These are phyloP conservation scores for Lasioglossum malachurum DNA, from an alignment of 2,888 invertebrate genomes.

Conservation along the genomic window DNA sequence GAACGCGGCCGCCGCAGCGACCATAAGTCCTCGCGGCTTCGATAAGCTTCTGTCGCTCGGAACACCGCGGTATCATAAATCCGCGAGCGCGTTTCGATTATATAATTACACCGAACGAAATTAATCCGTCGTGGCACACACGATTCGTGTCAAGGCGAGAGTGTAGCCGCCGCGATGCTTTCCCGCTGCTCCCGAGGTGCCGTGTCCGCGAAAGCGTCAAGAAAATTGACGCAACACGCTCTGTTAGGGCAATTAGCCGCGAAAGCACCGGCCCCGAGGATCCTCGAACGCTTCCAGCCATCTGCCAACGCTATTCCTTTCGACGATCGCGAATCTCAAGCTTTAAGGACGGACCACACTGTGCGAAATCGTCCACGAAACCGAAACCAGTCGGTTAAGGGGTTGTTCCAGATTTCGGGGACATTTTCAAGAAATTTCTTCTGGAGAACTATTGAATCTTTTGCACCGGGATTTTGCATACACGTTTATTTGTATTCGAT, in stretches of 20 bases:
- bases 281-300: neutral
- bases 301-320: neutral
- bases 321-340: neutral
- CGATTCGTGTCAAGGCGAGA: conserved; percentile 81
- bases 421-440: no score
- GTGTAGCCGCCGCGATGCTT: conserved; percentile 53
- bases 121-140: conserved; percentile 77
- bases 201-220: conserved; percentile 47
- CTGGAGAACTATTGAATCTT: no score
- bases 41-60: conserved; percentile 46
- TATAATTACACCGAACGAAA: conserved; percentile 79
- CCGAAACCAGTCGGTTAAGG: no score
- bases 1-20: conserved; percentile 2
- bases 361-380: no score
- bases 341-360: neutral
- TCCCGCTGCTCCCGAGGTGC: conserved; percentile 48
- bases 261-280: neutral
- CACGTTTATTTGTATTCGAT: no score
- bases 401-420: no score
- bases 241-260: conserved; percentile 13
- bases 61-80: conserved; percentile 66
- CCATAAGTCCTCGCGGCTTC: conserved; percentile 21
- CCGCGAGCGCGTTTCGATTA: conserved; percentile 73
- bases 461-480: no score
- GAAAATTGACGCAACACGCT: conserved; percentile 23